Percentiles rank a stretch among this genome's conserved stretches.
Evolutionary conservation across 30 jellyfish, hydroid and myxozoan genomes (phyloP).

Genomic region (Hydractinia symbiolongicarpus): DNA sequence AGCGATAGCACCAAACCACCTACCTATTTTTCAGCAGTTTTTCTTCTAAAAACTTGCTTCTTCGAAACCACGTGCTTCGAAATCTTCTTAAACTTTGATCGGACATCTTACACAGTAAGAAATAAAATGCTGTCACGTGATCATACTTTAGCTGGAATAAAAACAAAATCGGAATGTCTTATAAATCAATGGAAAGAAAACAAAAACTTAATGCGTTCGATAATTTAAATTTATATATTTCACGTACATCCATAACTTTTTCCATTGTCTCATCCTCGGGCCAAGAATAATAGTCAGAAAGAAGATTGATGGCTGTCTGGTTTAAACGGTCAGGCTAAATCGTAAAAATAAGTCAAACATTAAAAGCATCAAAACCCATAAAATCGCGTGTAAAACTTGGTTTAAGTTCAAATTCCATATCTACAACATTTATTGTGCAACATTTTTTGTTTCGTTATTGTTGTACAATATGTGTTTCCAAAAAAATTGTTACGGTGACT

Average conservation of each 20-base stretch:
- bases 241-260: not conserved
- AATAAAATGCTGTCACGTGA: constrained; percentile 29
- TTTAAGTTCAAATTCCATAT: no score
- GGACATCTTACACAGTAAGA: constrained; percentile 12
- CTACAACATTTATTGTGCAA: no score
- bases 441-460: no score
- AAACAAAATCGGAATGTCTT: not conserved
- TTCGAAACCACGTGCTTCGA: not conserved
- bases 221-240: not conserved
- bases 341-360: not conserved
- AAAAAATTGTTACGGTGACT: no score
- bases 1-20: no score
- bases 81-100: not conserved
- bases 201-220: not conserved
- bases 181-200: not conserved
- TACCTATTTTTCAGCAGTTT: not conserved
- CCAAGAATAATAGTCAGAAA: not conserved
- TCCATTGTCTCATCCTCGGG: not conserved
- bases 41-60: not conserved
- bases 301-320: not conserved
- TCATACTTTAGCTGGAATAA: constrained; percentile 10
- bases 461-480: no score
- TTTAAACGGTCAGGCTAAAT: not conserved
- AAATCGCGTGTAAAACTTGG: no score
- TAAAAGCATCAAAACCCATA: not conserved